Base-by-base conservation (phyloP, 2,888 invertebrate genomes). In the Brassicogethes aeneus region DNA sequence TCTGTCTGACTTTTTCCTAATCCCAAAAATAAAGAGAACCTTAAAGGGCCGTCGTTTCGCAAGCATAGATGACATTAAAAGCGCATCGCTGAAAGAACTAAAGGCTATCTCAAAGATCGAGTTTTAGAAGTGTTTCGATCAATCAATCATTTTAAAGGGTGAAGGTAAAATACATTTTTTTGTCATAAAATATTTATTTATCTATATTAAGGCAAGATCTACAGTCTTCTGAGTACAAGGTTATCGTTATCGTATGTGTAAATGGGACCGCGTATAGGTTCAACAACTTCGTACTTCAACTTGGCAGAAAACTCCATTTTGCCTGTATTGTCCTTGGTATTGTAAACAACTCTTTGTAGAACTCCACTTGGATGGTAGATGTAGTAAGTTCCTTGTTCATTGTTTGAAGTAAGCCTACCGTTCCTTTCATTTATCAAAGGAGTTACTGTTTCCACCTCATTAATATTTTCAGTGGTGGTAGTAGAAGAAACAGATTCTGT, bases 271-370 rank as follows among this genome's bases (percentile, higher is more conserved):
- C 74, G 74, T n/a, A 80, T 77, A 0, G 77, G 76, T 40, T 79
- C 76, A 42, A 79, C 79, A 48, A 73, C 73, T 51, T 70, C 74
- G 56, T 80, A 80, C 34, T 74, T 77, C 45, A 80, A 69, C 50
- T 74, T 73, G 8, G 80, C 79, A 13, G 76, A 75, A 56, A 77
- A 79, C 17, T 76, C 79, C 79, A 79, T 80, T 40, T 78, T 77
- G 30, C 63, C 65, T 33, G 62, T 50, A 51, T 73, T 68, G 46
- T 71, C 66, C 12, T 64, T 61, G 56, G 79, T 78, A 44, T 73
- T 68, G 62, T 76, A 81, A 48, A 72, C 74, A 13, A 80, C 75
- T 42, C 75, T 70, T 53, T 81, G 80, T 2, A 80, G 69, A 48
- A 76, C 72, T 2, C 79, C 75, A 43, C 70, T 72, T 2, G 80